Conservation (phyloP, 2,797 vertebrate genomes). For the Macropus fuliginosus region DNA sequence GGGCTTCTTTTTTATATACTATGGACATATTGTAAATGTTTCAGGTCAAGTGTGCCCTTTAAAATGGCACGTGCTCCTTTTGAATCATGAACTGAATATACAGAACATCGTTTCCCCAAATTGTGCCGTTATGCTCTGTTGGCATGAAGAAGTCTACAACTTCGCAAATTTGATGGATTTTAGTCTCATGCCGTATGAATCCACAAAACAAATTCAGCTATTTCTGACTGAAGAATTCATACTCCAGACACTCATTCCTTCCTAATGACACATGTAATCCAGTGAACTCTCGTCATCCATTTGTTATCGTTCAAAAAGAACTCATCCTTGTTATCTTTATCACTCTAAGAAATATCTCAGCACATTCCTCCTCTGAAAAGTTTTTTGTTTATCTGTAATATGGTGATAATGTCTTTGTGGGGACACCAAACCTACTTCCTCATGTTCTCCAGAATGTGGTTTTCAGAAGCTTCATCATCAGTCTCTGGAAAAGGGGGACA, state of each 20-base stretch:
- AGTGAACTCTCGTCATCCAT: slow-evolving; percentile 54
- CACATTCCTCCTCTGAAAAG: slow-evolving; percentile 56
- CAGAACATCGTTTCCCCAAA: slow-evolving; percentile 23
- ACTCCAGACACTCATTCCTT: slow-evolving; percentile 39
- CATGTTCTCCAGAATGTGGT: slow-evolving; percentile 63
- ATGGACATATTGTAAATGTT: not conserved
- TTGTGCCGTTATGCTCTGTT: slow-evolving; percentile 22
- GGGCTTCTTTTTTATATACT: slow-evolving; percentile 19
- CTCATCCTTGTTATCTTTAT: slow-evolving; percentile 55
- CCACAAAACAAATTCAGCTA: not conserved
- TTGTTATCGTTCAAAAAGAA: slow-evolving; percentile 61
- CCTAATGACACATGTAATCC: slow-evolving; percentile 32
- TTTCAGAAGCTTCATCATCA: slow-evolving; percentile 57
- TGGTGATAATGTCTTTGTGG: slow-evolving; percentile 41
- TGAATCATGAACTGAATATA: slow-evolving; percentile 31
- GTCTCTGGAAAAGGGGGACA: slow-evolving; percentile 47
- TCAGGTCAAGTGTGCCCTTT: slow-evolving; percentile 12
- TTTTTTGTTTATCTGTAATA: slow-evolving; percentile 44
- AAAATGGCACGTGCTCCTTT: slow-evolving; percentile 19
- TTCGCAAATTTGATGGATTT: slow-evolving; percentile 36
- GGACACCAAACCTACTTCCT: not conserved
- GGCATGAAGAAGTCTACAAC: slow-evolving; percentile 46
- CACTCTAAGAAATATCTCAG: slow-evolving; percentile 47
- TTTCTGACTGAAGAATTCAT: slow-evolving; percentile 60
- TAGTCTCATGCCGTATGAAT: slow-evolving; percentile 40